phyloP scores from a whole-genome alignment of 1,140 invertebrate genomes.

The Drosophila saltans region DNA sequence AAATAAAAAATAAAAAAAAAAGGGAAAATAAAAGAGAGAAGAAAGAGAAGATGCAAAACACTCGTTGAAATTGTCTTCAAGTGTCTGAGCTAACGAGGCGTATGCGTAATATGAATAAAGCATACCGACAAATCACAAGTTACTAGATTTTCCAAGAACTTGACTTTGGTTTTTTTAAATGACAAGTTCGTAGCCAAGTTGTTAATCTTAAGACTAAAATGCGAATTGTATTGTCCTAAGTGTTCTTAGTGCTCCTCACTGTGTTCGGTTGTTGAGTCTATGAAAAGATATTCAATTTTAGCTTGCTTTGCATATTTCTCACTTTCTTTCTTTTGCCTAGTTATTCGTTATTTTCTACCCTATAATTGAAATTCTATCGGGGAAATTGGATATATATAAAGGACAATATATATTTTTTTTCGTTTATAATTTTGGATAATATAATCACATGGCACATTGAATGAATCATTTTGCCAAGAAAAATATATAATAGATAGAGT shows the following conservation, averaged over 20 bases:
- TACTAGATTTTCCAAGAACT: constrained; percentile 14
- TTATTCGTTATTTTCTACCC: not conserved
- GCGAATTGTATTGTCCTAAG: constrained; percentile 3
- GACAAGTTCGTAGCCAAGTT: constrained; percentile 14
- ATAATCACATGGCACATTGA: no score
- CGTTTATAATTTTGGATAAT: no score
- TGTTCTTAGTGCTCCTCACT: constrained; percentile 26
- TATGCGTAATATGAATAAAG: constrained; percentile 18
- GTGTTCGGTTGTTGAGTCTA: constrained; percentile 26
- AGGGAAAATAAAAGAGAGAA: no score
- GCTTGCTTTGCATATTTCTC: constrained; percentile 51
- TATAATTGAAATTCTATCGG: not conserved
- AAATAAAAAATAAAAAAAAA: not conserved
- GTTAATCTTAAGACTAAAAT: constrained; percentile 20
- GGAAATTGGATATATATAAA: no score
- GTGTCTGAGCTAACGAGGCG: constrained; percentile 15
- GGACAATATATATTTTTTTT: no score
- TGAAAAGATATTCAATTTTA: constrained; percentile 28
- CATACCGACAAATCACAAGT: constrained; percentile 6
- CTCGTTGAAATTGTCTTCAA: constrained; percentile 12
- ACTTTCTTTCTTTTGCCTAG: constrained; percentile 42
- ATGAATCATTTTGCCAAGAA: no score
- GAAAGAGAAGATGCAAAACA: not conserved
- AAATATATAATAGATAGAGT: no score
- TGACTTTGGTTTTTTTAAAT: constrained; percentile 23